Percentiles rank a stretch among this genome's conserved stretches.
Conservation (phyloP, 2,113 vertebrate genomes). For the Sorex araneus region DNA sequence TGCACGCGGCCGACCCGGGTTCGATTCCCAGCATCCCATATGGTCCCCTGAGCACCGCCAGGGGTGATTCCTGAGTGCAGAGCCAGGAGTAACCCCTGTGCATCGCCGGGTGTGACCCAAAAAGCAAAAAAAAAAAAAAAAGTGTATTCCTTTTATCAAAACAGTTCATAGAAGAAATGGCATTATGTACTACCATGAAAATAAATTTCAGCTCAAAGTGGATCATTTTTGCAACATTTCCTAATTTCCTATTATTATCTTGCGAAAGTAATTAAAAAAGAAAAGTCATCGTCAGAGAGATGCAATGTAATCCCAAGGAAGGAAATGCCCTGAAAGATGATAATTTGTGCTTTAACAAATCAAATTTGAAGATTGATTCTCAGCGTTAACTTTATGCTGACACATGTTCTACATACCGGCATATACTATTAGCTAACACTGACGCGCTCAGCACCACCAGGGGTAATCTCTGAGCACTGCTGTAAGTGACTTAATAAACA, state of each 20-base stretch:
- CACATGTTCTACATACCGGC: neutral
- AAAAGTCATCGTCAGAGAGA: neutral
- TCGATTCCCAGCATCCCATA: no score
- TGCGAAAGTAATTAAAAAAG: neutral
- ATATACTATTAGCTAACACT: neutral
- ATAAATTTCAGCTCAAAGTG: neutral
- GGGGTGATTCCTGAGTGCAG: no score
- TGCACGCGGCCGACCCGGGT: no score
- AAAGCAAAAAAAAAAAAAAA: no score
- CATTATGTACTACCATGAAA: neutral
- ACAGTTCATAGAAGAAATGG: neutral
- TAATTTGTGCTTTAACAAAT: neutral
- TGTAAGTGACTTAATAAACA: no score
- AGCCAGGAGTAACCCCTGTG: no score
- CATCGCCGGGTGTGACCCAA: no score
- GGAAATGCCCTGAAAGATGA: neutral
- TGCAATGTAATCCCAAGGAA: neutral
- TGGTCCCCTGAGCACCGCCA: no score
- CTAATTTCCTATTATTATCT: neutral
- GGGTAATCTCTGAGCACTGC: no score
- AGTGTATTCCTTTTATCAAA: neutral
- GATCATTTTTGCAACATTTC: neutral
- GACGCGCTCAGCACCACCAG: neutral
- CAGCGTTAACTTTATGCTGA: neutral
- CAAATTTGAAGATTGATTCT: neutral